phyloP scores from a whole-genome alignment of 2,113 vertebrate genomes.

The Chlamydotis undulata region DNA sequence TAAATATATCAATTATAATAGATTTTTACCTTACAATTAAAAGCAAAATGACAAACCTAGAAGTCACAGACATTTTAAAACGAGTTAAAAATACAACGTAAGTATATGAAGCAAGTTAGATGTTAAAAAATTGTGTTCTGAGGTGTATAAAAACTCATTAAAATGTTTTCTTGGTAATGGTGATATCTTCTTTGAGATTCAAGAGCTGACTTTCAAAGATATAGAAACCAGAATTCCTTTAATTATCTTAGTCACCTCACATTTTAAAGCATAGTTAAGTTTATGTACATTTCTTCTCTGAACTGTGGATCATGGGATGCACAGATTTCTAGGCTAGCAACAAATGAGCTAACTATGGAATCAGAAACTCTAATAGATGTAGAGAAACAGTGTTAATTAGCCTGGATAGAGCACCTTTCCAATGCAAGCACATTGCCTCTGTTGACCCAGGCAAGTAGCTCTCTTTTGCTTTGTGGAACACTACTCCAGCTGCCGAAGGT shows the following conservation, averaged over 20 bases:
- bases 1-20: neutral
- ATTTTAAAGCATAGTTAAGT: neutral
- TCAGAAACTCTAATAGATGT: neutral
- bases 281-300: neutral
- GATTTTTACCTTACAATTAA: neutral
- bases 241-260: neutral
- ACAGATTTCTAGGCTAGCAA: neutral
- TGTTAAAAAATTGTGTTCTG: neutral
- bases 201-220: neutral
- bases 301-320: neutral
- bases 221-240: neutral
- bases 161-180: neutral
- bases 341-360: neutral
- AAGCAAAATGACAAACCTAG: neutral
- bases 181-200: neutral
- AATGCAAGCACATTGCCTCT: neutral
- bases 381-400: neutral
- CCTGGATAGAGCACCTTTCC: neutral
- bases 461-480: neutral
- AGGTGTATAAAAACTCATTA: neutral
- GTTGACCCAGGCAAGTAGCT: neutral
- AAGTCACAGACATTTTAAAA: neutral
- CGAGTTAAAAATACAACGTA: neutral
- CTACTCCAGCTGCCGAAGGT: neutral
- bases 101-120: neutral